A percentile compares a stretch with the other conserved stretches of the same genome.
phyloP scores from a whole-genome alignment of 2,797 vertebrate genomes.

The Peromyscus melanophrys region DNA sequence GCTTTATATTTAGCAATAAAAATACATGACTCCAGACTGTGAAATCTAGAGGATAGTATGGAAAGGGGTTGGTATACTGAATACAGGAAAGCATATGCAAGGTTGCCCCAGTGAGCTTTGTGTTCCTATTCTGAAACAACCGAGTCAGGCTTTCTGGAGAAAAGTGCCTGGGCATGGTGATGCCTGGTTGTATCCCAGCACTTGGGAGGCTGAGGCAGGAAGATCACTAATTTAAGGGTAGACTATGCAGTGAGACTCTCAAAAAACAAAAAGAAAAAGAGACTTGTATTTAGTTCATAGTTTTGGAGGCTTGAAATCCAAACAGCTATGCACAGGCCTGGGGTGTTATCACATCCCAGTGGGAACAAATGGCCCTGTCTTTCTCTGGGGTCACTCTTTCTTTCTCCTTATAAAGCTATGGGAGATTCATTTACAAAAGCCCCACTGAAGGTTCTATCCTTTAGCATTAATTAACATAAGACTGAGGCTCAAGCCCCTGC shows the following conservation, averaged over 20 bases:
- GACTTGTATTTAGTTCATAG: not conserved
- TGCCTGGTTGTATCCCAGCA: not conserved
- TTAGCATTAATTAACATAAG: not conserved
- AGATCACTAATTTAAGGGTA: not conserved
- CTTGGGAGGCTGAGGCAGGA: too few relatives aligned
- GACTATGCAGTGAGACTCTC: not conserved
- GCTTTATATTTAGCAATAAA: not conserved
- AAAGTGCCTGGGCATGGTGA: not conserved
- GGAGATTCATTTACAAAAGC: not conserved
- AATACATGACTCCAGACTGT: not conserved
- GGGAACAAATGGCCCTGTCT: not conserved
- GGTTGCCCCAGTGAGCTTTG: not conserved
- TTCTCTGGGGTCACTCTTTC: not conserved
- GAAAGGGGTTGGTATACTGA: not conserved
- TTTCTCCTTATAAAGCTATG: not conserved
- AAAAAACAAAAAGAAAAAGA: not conserved
- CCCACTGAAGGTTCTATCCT: not conserved
- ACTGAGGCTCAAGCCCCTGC: not conserved
- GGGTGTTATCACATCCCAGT: not conserved
- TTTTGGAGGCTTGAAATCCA: not conserved
- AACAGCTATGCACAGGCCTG: not conserved
- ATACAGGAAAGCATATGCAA: not conserved
- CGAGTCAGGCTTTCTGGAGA: not conserved
- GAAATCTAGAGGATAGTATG: not conserved
- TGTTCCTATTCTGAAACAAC: not conserved